phyloP scores from a whole-genome alignment of 2,888 invertebrate species.

The Philaethria dido region DNA sequence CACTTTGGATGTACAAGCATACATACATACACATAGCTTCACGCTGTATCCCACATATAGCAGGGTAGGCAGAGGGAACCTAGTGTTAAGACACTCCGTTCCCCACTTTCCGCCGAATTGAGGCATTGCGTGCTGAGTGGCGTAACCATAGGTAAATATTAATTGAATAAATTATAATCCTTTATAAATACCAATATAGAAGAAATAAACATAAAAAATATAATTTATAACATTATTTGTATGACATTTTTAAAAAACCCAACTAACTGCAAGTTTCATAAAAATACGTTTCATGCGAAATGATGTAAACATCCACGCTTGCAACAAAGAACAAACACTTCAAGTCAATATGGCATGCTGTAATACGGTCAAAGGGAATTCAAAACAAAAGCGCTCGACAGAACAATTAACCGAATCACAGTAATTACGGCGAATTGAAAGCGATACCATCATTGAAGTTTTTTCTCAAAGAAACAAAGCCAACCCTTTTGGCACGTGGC shows the following conservation, averaged over 20 bases:
- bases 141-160: too few relatives aligned
- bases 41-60: too few relatives aligned
- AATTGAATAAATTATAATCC: too few relatives aligned
- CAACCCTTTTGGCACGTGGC: conserved; percentile 76
- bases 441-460: conserved; percentile 74
- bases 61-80: too few relatives aligned
- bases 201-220: too few relatives aligned
- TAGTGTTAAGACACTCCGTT: too few relatives aligned
- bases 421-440: conserved; percentile 76
- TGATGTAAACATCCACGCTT: conserved; percentile 28
- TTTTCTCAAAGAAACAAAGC: conserved; percentile 68
- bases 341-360: conserved; percentile 73
- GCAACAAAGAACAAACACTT: conserved; percentile 54
- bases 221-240: too few relatives aligned
- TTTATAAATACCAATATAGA: too few relatives aligned
- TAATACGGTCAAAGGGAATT: conserved; percentile 76
- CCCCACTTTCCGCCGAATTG: too few relatives aligned
- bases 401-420: conserved; percentile 78
- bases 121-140: too few relatives aligned
- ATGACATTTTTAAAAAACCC: not conserved
- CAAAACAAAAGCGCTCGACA: conserved; percentile 68
- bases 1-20: too few relatives aligned
- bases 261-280: not conserved
- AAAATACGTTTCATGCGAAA: conserved; percentile 16
- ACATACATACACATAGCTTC: too few relatives aligned